Percentiles rank a stretch among this genome's conserved stretches.
Evolutionary conservation across 2,888 invertebrate species (phyloP).

Genomic region (Lamellibrachia columna): DNA sequence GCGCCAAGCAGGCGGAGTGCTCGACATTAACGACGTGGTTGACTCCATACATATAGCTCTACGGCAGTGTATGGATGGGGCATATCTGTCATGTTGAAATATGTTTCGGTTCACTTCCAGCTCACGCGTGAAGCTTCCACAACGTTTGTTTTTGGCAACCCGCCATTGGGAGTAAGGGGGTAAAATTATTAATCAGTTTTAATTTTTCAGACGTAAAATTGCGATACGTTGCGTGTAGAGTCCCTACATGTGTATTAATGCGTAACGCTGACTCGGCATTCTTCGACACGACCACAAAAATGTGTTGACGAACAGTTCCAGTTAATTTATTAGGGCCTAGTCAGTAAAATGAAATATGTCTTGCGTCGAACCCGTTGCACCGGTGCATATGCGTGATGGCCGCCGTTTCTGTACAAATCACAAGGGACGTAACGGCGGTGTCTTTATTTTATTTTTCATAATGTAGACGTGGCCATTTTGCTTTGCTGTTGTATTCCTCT

Average conservation of each 20-base stretch:
- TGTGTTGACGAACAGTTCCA: not conserved
- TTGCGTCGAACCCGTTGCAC: not conserved
- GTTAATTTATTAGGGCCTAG: not conserved
- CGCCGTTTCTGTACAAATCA: not conserved
- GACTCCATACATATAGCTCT: too few relatives aligned
- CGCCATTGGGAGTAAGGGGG: not conserved
- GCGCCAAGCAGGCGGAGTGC: too few relatives aligned
- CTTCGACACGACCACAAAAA: not conserved
- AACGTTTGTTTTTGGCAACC: not conserved
- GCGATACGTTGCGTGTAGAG: not conserved
- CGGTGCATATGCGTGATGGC: not conserved
- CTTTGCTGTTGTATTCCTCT: not conserved
- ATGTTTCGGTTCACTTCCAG: not conserved
- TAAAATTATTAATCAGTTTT: not conserved
- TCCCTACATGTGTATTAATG: not conserved
- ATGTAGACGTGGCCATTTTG: not conserved
- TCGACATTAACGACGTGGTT: too few relatives aligned
- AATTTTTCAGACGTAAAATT: not conserved
- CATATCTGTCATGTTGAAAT: not conserved
- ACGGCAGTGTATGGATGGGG: too few relatives aligned
- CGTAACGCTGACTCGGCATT: not conserved
- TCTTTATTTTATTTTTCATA: not conserved
- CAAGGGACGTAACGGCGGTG: not conserved
- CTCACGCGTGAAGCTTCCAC: not conserved
- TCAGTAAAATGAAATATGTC: not conserved